phyloP scores from a whole-genome alignment of 2,797 vertebrate genomes.

The Leucoraja ocellata region DNA sequence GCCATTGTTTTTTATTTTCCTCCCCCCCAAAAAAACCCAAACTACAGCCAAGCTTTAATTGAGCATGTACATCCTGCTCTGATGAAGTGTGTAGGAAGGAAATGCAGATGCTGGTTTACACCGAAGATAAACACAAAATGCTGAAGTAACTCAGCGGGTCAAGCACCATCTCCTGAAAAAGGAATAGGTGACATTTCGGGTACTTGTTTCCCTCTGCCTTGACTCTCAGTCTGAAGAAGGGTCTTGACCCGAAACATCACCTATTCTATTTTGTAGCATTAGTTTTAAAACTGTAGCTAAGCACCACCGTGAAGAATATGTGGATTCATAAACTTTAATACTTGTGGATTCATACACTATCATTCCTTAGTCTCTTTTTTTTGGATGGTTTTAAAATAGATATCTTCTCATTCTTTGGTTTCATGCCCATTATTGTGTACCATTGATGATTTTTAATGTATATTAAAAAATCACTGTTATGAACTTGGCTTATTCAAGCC shows the following conservation, averaged over 20 bases:
- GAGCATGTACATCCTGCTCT: too few species aligned
- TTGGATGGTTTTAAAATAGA: background rate
- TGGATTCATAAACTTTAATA: too few species aligned
- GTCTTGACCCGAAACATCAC: too few species aligned
- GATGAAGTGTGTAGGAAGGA: too few species aligned
- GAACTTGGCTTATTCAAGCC: background rate
- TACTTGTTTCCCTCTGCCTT: too few species aligned
- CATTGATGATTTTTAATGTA: background rate
- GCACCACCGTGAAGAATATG: background rate
- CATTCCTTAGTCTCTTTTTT: background rate
- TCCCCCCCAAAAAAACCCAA: background rate
- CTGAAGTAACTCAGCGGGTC: too few species aligned
- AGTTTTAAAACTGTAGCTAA: background rate
- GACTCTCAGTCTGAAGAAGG: too few species aligned
- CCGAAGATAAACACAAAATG: too few species aligned
- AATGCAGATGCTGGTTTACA: too few species aligned
- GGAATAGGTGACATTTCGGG: too few species aligned
- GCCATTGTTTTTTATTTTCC: background rate
- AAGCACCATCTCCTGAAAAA: too few species aligned
- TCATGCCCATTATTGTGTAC: background rate
- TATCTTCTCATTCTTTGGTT: background rate
- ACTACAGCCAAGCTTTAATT: background rate
- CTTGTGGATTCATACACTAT: background rate
- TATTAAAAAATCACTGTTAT: background rate
- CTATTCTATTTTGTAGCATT: too few species aligned